A percentile compares a stretch with the other conserved stretches of the same genome.
phyloP scores from a whole-genome alignment of 2,888 invertebrate species.

The Ichneumon xanthorius region DNA sequence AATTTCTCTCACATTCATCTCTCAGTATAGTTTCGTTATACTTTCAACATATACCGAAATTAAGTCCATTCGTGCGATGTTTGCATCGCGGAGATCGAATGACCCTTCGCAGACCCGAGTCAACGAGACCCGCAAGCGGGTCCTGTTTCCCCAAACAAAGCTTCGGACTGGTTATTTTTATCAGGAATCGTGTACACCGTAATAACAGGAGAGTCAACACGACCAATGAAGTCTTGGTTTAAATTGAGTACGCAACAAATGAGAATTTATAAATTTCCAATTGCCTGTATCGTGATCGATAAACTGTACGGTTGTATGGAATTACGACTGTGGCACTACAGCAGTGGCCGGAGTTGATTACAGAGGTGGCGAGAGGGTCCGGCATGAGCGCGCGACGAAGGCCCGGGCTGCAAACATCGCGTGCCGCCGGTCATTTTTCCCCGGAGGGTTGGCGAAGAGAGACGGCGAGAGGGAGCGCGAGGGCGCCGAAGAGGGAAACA shows the following conservation, averaged over 20 bases:
- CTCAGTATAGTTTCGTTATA: too few relatives aligned
- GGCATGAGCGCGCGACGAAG: constrained; percentile 37
- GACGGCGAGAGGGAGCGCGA: constrained; percentile 9
- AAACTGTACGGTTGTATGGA: neutral
- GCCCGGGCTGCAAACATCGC: constrained; percentile 50
- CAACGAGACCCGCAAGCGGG: too few relatives aligned
- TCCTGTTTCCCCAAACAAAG: too few relatives aligned
- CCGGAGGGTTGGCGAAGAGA: constrained; percentile 35
- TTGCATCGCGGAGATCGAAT: too few relatives aligned
- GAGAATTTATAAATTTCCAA: constrained; percentile 60
- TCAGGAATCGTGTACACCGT: neutral
- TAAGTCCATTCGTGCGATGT: too few relatives aligned
- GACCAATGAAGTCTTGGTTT: neutral
- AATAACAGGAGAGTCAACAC: neutral
- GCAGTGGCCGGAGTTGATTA: constrained; percentile 50
- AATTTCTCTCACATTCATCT: too few relatives aligned
- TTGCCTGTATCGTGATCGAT: constrained; percentile 51
- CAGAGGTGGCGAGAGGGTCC: constrained; percentile 40
- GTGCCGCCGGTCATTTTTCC: constrained; percentile 63
- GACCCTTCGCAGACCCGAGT: too few relatives aligned
- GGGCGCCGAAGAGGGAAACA: constrained; percentile 18
- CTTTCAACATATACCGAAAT: too few relatives aligned
- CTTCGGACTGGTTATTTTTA: neutral
- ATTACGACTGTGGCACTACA: neutral
- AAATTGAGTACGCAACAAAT: constrained; percentile 44